A percentile compares a stretch with the other conserved stretches of the same genome.
These are phyloP conservation scores for Chaenogobius annularis DNA, from an alignment of 2,113 vertebrate genomes.

Conservation along the genomic window DNA sequence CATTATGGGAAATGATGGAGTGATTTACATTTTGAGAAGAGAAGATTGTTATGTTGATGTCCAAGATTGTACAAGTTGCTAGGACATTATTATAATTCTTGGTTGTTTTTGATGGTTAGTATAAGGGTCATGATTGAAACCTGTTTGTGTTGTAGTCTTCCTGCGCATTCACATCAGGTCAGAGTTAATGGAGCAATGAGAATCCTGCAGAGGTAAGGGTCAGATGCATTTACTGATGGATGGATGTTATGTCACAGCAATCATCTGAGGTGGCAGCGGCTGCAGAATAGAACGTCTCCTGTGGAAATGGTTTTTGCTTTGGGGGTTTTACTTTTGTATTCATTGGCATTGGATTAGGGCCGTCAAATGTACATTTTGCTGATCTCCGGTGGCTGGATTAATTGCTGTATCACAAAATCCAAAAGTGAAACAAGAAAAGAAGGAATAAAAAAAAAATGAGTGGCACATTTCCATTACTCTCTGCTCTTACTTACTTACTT, in stretches of 20 bases:
- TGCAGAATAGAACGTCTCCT: neutral
- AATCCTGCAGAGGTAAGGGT: constrained; percentile 3
- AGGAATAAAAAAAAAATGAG: too few relatives aligned
- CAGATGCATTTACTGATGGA: constrained; percentile 3
- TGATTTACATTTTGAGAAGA: neutral
- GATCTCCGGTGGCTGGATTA: too few relatives aligned
- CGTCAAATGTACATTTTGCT: neutral
- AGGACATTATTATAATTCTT: neutral
- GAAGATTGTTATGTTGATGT: too few relatives aligned
- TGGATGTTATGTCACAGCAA: constrained; percentile 1
- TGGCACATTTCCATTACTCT: too few relatives aligned
- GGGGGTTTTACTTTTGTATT: neutral
- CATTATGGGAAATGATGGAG: neutral
- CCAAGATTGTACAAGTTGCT: neutral
- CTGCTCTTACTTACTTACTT: too few relatives aligned
- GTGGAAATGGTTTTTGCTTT: neutral
- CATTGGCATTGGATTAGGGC: too few relatives aligned
- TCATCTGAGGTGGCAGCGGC: neutral
- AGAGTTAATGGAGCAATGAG: constrained; percentile 22
- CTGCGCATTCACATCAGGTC: constrained; percentile 23
- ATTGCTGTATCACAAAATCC: too few relatives aligned
- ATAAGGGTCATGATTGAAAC: neutral
- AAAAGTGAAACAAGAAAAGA: too few relatives aligned
- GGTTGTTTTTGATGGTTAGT: neutral
- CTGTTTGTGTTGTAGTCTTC: neutral